These are phyloP conservation scores for Nothoprocta perdicaria DNA, from an alignment of 2,113 vertebrate species.

Conservation along the genomic window DNA sequence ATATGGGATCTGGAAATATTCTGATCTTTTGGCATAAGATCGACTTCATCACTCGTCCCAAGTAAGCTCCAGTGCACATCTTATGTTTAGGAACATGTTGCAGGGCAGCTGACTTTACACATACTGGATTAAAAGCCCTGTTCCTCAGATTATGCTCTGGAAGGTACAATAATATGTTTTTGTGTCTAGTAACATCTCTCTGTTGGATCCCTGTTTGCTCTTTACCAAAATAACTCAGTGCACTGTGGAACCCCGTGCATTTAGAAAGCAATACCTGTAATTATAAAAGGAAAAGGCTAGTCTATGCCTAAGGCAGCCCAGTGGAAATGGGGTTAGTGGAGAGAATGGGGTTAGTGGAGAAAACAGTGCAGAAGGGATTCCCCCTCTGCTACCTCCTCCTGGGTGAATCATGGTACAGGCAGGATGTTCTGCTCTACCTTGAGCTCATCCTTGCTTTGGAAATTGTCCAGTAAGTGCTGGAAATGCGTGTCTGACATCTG, in stretches of 20 bases:
- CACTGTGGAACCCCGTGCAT: neutral
- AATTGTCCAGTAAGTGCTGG: slow-evolving; percentile 94
- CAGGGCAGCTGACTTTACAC: neutral
- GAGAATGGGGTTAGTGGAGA: neutral
- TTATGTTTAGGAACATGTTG: neutral
- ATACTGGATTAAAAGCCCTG: neutral
- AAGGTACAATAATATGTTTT: neutral
- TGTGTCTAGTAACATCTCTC: neutral
- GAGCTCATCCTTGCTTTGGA: slow-evolving; percentile 97
- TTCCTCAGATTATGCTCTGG: neutral
- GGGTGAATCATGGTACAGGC: neutral
- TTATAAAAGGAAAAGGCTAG: neutral
- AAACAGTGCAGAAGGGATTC: neutral
- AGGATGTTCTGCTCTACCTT: slow-evolving; percentile 81
- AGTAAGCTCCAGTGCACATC: neutral
- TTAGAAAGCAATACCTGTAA: neutral
- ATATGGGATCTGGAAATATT: neutral
- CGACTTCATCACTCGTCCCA: neutral
- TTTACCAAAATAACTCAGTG: neutral
- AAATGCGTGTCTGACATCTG: slow-evolving; percentile 98
- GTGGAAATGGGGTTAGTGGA: neutral
- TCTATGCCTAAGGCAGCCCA: neutral
- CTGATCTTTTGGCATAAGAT: neutral
- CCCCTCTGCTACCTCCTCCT: neutral
- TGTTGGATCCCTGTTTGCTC: neutral